These are phyloP conservation scores for Manduca sexta DNA, from an alignment of 1,140 invertebrate species.

Conservation along the genomic window DNA sequence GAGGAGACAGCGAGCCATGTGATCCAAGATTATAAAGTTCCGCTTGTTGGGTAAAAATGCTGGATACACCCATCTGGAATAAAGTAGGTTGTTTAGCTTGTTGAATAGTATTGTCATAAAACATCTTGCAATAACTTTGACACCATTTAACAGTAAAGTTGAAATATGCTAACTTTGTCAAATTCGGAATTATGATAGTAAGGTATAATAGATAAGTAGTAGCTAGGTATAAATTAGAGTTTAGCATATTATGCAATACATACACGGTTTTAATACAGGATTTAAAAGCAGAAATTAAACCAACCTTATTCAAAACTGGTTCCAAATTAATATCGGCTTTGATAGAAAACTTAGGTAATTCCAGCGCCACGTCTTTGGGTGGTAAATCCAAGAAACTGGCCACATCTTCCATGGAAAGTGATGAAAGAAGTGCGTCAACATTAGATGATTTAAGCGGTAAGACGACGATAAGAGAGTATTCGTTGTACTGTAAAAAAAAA, in stretches of 20 bases:
- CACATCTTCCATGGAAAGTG: slow-evolving; percentile 69
- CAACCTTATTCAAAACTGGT: slow-evolving; percentile 13
- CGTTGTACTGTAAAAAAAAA: slow-evolving; percentile 35
- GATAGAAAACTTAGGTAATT: slow-evolving; percentile 79
- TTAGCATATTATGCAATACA: too few relatives aligned
- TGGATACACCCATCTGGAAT: slow-evolving; percentile 76
- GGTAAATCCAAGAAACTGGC: slow-evolving; percentile 63
- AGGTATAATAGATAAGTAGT: too few relatives aligned
- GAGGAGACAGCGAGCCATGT: slow-evolving; percentile 35
- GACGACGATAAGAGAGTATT: slow-evolving; percentile 49
- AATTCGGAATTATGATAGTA: too few relatives aligned
- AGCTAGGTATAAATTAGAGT: too few relatives aligned
- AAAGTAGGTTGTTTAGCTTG: too few relatives aligned
- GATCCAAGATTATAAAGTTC: slow-evolving; percentile 71
- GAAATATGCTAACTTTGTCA: too few relatives aligned
- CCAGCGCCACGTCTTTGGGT: slow-evolving; percentile 71
- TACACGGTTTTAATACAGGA: too few relatives aligned
- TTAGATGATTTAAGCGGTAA: slow-evolving; percentile 41
- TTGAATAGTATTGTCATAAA: too few relatives aligned
- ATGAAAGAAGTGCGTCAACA: slow-evolving; percentile 11
- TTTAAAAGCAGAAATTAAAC: too few relatives aligned
- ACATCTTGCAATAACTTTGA: too few relatives aligned
- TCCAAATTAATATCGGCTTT: slow-evolving; percentile 74
- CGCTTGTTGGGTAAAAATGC: slow-evolving; percentile 75
- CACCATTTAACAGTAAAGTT: too few relatives aligned